Evolutionary conservation across 2,113 vertebrate genomes (phyloP), one percentile per base, ranked within the genome.

Genomic region (Sinocyclocheilus grahami): DNA sequence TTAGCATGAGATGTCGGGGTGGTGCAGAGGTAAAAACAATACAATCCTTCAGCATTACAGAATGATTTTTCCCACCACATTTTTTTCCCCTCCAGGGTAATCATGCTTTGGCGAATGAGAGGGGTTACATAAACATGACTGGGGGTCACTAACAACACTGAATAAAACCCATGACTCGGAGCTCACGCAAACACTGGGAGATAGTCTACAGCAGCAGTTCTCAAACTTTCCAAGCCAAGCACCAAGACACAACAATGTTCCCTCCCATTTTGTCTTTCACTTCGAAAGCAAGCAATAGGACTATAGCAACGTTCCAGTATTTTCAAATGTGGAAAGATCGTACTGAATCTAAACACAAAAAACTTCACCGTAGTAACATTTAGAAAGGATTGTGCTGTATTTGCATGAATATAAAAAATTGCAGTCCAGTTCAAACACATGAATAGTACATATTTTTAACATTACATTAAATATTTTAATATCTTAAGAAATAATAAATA

Each of bases 111-210:
- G 78, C 78, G 48, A 79, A 75, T 69, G 71, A 89, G 82, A 71
- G 22, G 71, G 46, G 62, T 89, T 89, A 89, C 9, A 22, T 75
- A 89, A 87, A 78, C 60, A 24, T 78, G 78, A 87, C 86, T 63
- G 65, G 77, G 77, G 71, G 85, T 80, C 75, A 84, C 75, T 78
- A 78, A 86, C 65, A 78, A 74, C 63, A 80, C 85, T 48, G 72
- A 51, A 78, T 85, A 80, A 89, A 86, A 84, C 27, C 51, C 67
- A 16, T 82, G 85, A 85, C 77, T 62, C 63, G 46, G 20, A 62
- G 42, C 13, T 27, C 55, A n/a, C 74, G 30, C 18, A 69, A 60
- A 76, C n/a, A 48, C 72, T 30, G 55, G 14, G 78, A 78, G 42
- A 30, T 24, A 24, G 53, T 72, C 67, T 39, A 42, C 69, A 72